These are phyloP conservation scores for Malacosoma neustria DNA, from an alignment of 2,888 invertebrate species.

Conservation along the genomic window DNA sequence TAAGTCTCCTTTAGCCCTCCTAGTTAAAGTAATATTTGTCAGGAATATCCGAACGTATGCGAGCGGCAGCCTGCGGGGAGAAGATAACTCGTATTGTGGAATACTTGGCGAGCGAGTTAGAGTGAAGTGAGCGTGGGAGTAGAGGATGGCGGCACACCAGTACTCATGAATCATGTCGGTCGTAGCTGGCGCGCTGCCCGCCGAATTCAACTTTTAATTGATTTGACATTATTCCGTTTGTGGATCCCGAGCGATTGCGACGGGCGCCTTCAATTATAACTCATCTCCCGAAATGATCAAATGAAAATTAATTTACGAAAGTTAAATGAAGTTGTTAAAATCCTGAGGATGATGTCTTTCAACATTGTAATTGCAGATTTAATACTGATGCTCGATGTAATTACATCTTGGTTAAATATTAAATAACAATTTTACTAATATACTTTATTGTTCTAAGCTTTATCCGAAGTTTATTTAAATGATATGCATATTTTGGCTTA, in stretches of 20 bases:
- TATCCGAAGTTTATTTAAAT: too few relatives aligned
- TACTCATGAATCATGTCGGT: constrained; percentile 60
- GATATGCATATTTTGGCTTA: too few relatives aligned
- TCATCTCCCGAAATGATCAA: constrained; percentile 63
- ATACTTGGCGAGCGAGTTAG: constrained; percentile 19
- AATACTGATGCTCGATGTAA: neutral
- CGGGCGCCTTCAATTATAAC: constrained; percentile 62
- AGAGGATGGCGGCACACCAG: constrained; percentile 27
- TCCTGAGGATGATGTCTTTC: constrained; percentile 30
- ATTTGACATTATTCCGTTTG: constrained; percentile 70
- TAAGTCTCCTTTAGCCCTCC: neutral
- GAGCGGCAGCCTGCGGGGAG: constrained; percentile 29
- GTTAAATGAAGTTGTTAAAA: constrained; percentile 59
- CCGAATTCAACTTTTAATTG: constrained; percentile 67
- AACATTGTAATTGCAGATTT: constrained; percentile 23
- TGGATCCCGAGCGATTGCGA: constrained; percentile 49
- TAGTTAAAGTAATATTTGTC: constrained; percentile 26
- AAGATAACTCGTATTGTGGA: constrained; percentile 39
- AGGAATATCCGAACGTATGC: constrained; percentile 31
- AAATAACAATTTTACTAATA: too few relatives aligned
- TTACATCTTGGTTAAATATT: too few relatives aligned
- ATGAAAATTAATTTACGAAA: constrained; percentile 65
- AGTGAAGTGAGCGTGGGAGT: constrained; percentile 4
- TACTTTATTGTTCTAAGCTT: too few relatives aligned
- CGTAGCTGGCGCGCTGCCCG: constrained; percentile 48